phyloP scores from a whole-genome alignment of 1,140 invertebrate genomes.

The Drosophila watanabei region DNA sequence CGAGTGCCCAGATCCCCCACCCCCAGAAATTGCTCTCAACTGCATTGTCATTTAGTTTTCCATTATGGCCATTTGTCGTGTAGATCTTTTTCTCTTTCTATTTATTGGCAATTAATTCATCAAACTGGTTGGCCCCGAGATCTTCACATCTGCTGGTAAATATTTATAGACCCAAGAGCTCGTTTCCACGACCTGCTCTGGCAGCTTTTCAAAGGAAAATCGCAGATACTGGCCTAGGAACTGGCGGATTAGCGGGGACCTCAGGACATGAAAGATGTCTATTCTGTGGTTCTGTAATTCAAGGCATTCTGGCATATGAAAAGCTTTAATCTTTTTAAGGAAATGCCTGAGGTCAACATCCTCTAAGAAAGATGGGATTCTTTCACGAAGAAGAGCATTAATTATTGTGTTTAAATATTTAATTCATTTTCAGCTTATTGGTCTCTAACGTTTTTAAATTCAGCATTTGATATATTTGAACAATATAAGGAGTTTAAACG shows the following conservation, averaged over 20 bases:
- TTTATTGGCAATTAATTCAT: constrained; percentile 52
- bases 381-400: too few species aligned
- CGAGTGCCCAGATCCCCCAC: background rate
- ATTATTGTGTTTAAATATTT: too few species aligned
- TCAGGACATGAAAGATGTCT: constrained; percentile 26
- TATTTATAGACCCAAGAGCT: constrained; percentile 48
- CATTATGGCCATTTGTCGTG: constrained; percentile 65
- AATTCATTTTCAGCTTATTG: background rate
- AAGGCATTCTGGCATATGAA: background rate
- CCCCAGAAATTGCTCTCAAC: constrained; percentile 61
- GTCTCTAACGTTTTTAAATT: too few species aligned
- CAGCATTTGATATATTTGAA: background rate
- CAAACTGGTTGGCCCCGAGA: constrained; percentile 57
- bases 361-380: background rate
- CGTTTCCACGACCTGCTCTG: constrained; percentile 26
- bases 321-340: background rate
- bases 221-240: constrained; percentile 14
- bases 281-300: background rate
- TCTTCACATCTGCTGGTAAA: constrained; percentile 37
- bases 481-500: background rate
- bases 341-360: background rate
- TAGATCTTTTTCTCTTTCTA: constrained; percentile 62
- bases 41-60: constrained; percentile 65
- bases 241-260: constrained; percentile 24
- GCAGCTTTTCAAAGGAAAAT: constrained; percentile 45